Base-by-base conservation (phyloP, 2,797 vertebrate genomes). In the Scomberomorus guttatus region DNA sequence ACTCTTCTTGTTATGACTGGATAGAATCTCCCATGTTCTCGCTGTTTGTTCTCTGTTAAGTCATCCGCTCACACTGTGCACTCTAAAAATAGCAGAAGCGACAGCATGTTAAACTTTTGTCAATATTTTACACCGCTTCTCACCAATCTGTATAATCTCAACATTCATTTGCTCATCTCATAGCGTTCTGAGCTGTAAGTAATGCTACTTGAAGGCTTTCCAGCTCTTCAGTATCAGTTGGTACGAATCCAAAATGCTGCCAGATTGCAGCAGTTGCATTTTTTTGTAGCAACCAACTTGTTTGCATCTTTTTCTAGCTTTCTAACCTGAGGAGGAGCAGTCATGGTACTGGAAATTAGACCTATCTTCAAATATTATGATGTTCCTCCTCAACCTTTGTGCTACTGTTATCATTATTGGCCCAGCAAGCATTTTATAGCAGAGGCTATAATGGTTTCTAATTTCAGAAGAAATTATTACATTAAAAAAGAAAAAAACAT, bases 31-130 rank as follows among this genome's bases (percentile, higher is more conserved):
- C 62, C 29, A 42, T 58, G n/a, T 59, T 81, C 56, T 48, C 4
- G 13, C 37, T 77, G 62, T 42, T 62, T 68, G 54, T 58, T 74
- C 61, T 68, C 59, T 66, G 51, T 63, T 13, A 75, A 63, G 58
- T 73, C 66, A 52, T 59, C 34, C 62, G 39, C 44, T 44, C 71
- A 63, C 24, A 69, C 63, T 52, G 57, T 62, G 13, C n/a, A 54
- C 51, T 37, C 39, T 55, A 48, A 67, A 76, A 79, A 79, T 67
- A 71, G 39, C 29, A 62, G 3, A 73, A 50, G 37, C 44, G 57
- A 44, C 61, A 32, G 27, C 34, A n/a, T 37, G 44, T 72, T 24
- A 27, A 27, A 68, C 13, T 22, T 67, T 59, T 27, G 25, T 22
- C 46, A 70, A n/a, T 32, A 25, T 42, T 42, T 18, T 15, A 22